Conservation (phyloP, 2,888 invertebrate species). For the Plemyria rubiginata region DNA sequence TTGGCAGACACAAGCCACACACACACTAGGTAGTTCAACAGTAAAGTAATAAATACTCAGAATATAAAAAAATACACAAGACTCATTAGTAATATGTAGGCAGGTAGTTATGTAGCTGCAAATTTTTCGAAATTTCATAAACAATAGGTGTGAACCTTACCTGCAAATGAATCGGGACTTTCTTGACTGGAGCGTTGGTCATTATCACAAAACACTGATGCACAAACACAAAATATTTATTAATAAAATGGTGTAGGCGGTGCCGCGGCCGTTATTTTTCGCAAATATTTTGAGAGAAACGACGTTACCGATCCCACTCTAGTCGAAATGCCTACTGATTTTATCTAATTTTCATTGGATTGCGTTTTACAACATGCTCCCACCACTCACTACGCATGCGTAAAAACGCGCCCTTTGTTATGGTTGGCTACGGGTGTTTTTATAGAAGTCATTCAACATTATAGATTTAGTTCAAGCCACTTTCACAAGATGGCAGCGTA, state of each 20-base stretch:
- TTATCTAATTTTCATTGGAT: constrained; percentile 63
- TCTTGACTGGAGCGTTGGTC: constrained; percentile 93
- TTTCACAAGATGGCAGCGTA: constrained; percentile 45
- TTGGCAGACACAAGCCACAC: constrained; percentile 28
- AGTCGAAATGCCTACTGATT: constrained; percentile 67
- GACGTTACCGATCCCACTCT: constrained; percentile 44
- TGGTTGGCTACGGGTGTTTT: constrained; percentile 50
- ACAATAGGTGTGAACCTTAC: constrained; percentile 84
- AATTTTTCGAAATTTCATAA: constrained; percentile 44
- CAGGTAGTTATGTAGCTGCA: no score
- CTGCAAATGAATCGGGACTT: constrained; percentile 97
- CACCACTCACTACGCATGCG: constrained; percentile 73
- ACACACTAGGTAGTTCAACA: not conserved
- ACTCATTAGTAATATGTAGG: no score
- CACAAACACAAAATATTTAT: constrained; percentile 72
- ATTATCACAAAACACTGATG: constrained; percentile 78
- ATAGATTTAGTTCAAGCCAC: constrained; percentile 27
- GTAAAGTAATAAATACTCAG: not conserved
- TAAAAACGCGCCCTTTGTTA: constrained; percentile 61
- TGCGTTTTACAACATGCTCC: constrained; percentile 67
- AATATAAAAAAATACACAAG: not conserved
- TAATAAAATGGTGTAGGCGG: constrained; percentile 72
- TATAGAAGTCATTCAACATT: constrained; percentile 34
- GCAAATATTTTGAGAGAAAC: constrained; percentile 44
- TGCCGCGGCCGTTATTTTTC: constrained; percentile 57